Percentiles rank a stretch among this genome's conserved stretches.
Conservation (phyloP, 1,140 invertebrate species). For the Drosophila burlai region DNA sequence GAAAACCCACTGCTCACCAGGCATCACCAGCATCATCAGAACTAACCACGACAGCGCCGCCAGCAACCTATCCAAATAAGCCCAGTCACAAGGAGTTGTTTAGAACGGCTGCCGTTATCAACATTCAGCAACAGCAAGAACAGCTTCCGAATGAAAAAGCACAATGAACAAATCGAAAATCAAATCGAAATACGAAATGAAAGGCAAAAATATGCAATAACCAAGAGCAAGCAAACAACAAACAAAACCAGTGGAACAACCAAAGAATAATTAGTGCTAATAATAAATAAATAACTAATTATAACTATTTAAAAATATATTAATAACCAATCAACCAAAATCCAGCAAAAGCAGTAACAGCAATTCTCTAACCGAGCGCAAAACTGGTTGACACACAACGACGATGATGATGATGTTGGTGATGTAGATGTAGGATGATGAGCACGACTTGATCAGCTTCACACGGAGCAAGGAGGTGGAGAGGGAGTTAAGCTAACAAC, state of each 20-base stretch:
- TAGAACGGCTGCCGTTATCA: conserved; percentile 73
- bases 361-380: conserved; percentile 43
- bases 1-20: conserved; percentile 53
- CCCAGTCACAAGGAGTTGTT: conserved; percentile 73
- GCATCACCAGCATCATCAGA: conserved; percentile 73
- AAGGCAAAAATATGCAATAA: conserved; percentile 44
- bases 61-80: conserved; percentile 53
- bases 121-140: conserved; percentile 63
- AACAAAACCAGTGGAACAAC: conserved; percentile 85
- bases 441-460: conserved; percentile 13
- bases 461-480: conserved; percentile 29
- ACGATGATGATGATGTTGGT: conserved; percentile 66
- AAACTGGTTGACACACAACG: conserved; percentile 43
- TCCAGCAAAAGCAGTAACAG: conserved; percentile 35
- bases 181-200: conserved; percentile 13
- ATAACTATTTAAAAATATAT: conserved; percentile 77
- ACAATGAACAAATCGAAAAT: conserved; percentile 67
- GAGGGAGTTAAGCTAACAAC: conserved; percentile 56
- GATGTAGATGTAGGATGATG: conserved; percentile 59
- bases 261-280: conserved; percentile 85
- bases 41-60: conserved; percentile 45
- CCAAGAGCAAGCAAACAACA: conserved; percentile 66
- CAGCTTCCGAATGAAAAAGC: conserved; percentile 71
- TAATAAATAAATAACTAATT: conserved; percentile 75
- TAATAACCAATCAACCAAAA: conserved; percentile 65